Conservation (phyloP, 2,113 vertebrate genomes). For the Clupea harengus region DNA sequence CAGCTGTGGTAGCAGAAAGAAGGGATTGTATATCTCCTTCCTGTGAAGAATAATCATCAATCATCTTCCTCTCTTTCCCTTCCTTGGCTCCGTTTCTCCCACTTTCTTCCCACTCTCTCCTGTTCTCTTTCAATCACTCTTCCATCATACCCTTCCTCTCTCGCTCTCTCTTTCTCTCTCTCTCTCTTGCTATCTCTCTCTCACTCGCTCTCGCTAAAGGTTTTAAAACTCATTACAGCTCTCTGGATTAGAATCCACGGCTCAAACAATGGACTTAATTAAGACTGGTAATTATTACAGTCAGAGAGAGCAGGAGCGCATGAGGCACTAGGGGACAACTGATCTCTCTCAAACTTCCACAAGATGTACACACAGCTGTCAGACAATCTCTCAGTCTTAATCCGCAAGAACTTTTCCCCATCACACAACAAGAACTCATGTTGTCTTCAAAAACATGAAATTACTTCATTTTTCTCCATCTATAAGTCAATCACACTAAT, state of each 20-base stretch:
- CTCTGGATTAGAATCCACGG: constrained; percentile 49
- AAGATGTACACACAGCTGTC: neutral
- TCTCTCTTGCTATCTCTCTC: constrained; percentile 18
- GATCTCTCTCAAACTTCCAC: constrained; percentile 24
- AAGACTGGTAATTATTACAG: constrained; percentile 51
- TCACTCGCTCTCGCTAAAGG: constrained; percentile 38
- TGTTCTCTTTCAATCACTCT: constrained; percentile 6
- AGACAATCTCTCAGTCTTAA: neutral
- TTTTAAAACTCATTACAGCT: constrained; percentile 57
- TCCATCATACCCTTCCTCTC: too few species aligned
- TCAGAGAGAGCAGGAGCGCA: constrained; percentile 35
- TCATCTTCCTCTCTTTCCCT: neutral
- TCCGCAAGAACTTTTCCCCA: neutral
- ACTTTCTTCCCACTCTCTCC: neutral
- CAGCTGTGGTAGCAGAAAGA: neutral
- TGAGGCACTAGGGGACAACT: constrained; percentile 25
- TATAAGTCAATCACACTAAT: constrained; percentile 3
- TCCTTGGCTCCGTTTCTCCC: neutral
- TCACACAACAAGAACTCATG: neutral
- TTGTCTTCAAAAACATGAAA: neutral
- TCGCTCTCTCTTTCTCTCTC: neutral
- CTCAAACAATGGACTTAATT: constrained; percentile 55
- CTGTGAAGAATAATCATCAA: neutral
- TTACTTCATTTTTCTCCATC: neutral
- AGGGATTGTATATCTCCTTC: neutral